Evolutionary conservation across 2,113 vertebrate genomes (phyloP), one percentile per base, ranked within the genome.

Genomic region (Gallinago paraguaiae): DNA sequence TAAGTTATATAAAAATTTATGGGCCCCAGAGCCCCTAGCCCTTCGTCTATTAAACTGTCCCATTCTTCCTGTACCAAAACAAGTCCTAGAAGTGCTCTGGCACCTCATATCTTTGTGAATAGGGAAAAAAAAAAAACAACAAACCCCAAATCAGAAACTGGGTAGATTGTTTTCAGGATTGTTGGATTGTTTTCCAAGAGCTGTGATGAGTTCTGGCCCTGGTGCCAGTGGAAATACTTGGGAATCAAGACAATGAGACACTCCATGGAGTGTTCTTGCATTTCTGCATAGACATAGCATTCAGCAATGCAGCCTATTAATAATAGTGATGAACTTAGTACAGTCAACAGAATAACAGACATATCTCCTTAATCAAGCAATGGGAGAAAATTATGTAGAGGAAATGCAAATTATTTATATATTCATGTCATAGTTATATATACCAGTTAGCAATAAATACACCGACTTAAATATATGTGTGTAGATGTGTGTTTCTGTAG

Each of bases 261-360:
- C 1, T 1, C 9, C 17, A 16, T 0, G 1, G 6, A 33, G 19
- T 30, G 15, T 10, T 64, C 25, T 13, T 12, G 6, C 4, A 2
- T 6, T 31, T 70, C 67, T 77, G 12, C 45, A 13, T 3, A 54
- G 45, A n/a, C 8, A 25, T 28, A 56, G 11, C 53, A 39, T 64
- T 64, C 24, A 68, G 39, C 39, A 69, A 4, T 1, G 7, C 10
- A 54, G 17, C 28, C 35, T 54, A 13, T 45, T 51, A 83, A 31
- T 31, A 67, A 10, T 6, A 48, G 20, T 9, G 63, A 50, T 15
- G n/a, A 79, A 45, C 4, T 6, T 37, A 46, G 5, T 1, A 18
- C 1, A 18, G 28, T 13, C 19, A n/a, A 24, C 3, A 3, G 37
- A 67, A 28, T 25, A 69, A 28, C 33, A 69, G 30, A 57, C 0